phyloP scores from a whole-genome alignment of 2,797 vertebrate genomes.

The Notamacropus eugenii region DNA sequence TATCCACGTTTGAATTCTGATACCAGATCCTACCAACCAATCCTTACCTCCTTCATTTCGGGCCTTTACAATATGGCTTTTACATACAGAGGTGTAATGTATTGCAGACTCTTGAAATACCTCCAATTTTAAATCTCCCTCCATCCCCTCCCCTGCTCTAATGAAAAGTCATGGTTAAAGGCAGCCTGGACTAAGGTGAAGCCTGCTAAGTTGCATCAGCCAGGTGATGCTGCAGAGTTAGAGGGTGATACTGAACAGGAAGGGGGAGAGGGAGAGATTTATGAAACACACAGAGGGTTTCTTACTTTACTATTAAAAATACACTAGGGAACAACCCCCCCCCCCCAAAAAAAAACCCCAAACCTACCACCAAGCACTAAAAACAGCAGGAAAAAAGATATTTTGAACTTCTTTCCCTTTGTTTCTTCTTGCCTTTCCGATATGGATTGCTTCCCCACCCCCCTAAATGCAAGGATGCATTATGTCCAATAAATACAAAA shows the following conservation, averaged over 20 bases:
- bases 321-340: not conserved
- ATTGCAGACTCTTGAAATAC: constrained; percentile 75
- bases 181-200: constrained; percentile 19
- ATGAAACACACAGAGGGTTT: constrained; percentile 67
- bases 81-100: constrained; percentile 72
- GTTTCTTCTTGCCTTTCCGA: constrained; percentile 59
- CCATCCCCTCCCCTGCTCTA: constrained; percentile 56
- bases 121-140: constrained; percentile 68
- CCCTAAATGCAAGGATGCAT: constrained; percentile 55
- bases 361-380: constrained; percentile 47
- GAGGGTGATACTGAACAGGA: constrained; percentile 60
- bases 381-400: constrained; percentile 64
- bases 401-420: constrained; percentile 54
- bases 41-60: constrained; percentile 68
- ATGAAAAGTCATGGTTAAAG: constrained; percentile 71
- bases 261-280: constrained; percentile 57
- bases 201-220: constrained; percentile 44
- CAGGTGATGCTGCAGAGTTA: constrained; percentile 38
- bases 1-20: constrained; percentile 74
- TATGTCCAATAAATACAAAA: constrained; percentile 70
- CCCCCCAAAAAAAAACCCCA: not conserved
- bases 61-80: constrained; percentile 68
- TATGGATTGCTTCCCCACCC: constrained; percentile 43
- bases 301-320: constrained; percentile 65
- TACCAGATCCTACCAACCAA: constrained; percentile 53